These are phyloP conservation scores for Poecile montanus DNA, from an alignment of 2,797 vertebrate species.

Conservation along the genomic window DNA sequence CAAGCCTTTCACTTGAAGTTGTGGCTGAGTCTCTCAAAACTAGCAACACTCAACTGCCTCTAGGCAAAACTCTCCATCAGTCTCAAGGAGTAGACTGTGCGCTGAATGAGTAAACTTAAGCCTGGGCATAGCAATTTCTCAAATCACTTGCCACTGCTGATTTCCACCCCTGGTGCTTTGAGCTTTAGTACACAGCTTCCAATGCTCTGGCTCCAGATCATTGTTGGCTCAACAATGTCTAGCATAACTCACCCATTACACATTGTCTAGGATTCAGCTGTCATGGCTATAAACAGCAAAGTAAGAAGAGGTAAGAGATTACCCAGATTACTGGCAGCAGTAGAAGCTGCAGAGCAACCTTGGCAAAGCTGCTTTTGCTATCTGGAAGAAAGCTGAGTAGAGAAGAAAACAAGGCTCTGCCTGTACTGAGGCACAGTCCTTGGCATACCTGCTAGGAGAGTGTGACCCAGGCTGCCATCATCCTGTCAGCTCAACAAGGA, in stretches of 20 bases:
- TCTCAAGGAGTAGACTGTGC: not conserved
- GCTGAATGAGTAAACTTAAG: conserved; percentile 10
- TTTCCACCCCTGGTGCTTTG: not conserved
- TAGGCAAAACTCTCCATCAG: conserved; percentile 21
- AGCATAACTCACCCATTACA: conserved; percentile 61
- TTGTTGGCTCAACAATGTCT: not conserved
- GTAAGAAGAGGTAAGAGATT: conserved; percentile 49
- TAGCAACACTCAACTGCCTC: not conserved
- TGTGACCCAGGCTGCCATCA: not conserved
- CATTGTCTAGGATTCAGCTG: conserved; percentile 19
- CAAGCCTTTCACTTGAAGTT: conserved; percentile 3
- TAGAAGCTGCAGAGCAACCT: conserved; percentile 33
- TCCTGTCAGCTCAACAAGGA: not conserved
- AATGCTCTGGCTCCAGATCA: not conserved
- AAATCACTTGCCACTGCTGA: not conserved
- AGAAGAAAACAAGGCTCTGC: conserved; percentile 19
- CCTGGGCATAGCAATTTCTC: not conserved
- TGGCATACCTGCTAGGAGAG: not conserved
- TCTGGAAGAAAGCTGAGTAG: conserved; percentile 27
- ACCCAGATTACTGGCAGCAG: conserved; percentile 40
- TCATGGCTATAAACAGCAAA: conserved; percentile 27
- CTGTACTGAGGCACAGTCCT: not conserved
- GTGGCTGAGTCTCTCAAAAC: not conserved
- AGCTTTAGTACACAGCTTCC: not conserved
- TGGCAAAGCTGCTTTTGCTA: conserved; percentile 48